phyloP scores from a whole-genome alignment of 2,888 invertebrate species.

The Drosophila subsilvestris region DNA sequence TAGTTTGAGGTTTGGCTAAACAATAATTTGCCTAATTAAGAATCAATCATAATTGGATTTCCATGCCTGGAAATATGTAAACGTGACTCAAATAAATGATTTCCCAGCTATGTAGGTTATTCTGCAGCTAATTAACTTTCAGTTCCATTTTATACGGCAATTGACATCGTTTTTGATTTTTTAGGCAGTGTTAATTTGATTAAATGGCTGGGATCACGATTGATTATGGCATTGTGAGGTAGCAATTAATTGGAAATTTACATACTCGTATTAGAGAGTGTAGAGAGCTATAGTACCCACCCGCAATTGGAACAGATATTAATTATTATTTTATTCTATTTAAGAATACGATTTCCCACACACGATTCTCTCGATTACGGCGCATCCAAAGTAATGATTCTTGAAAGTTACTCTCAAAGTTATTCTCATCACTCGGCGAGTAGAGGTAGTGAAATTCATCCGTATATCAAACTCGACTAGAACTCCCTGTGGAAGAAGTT shows the following conservation, averaged over 20 bases:
- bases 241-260: neutral
- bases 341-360: too few species aligned
- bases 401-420: too few species aligned
- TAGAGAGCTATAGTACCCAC: too few species aligned
- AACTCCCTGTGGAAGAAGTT: neutral
- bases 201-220: constrained; percentile 5
- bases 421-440: neutral
- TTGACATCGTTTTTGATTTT: constrained; percentile 13
- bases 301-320: too few species aligned
- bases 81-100: constrained; percentile 5
- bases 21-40: constrained; percentile 42
- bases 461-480: neutral
- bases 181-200: constrained; percentile 1
- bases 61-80: constrained; percentile 5
- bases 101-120: neutral
- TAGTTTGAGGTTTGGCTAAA: neutral
- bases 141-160: constrained; percentile 21
- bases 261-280: neutral
- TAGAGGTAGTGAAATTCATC: too few species aligned
- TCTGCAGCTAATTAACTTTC: constrained; percentile 31
- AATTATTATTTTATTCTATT: too few species aligned
- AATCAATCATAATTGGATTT: constrained; percentile 40
- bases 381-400: too few species aligned
- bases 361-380: too few species aligned
- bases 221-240: neutral